Evolutionary conservation across 2,113 vertebrate species (phyloP).

Genomic region (Rhabdomys dilectus): DNA sequence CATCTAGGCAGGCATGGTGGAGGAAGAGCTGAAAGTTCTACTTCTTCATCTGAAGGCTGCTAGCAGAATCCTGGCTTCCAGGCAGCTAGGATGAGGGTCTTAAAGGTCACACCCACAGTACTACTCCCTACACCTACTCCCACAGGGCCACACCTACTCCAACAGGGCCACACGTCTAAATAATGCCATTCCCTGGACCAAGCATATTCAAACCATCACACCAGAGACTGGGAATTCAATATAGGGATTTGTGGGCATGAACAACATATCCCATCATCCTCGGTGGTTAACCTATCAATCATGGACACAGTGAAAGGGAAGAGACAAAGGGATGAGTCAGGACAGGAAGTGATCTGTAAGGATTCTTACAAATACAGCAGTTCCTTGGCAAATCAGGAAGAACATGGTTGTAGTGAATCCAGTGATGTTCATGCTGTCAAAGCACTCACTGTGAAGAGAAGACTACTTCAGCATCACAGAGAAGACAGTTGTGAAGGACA

Average conservation of each 20-base stretch:
- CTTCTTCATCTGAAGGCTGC: no score
- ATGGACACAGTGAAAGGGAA: background rate
- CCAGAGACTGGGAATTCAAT: background rate
- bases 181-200: no score
- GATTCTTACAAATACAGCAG: background rate
- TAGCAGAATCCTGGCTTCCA: no score
- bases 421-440: background rate
- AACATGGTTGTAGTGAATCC: background rate
- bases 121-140: no score
- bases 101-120: no score
- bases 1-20: no score
- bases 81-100: no score
- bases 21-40: no score
- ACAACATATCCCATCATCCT: background rate
- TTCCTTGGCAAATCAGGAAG: constrained; percentile 3
- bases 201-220: no score
- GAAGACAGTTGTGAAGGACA: constrained; percentile 33
- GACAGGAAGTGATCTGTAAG: background rate
- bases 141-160: no score
- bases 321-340: background rate
- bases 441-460: background rate
- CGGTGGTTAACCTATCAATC: background rate
- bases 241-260: background rate
- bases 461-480: background rate
- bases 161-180: no score